phyloP scores from a whole-genome alignment of 2,113 vertebrate genomes.

The Aix galericulata region DNA sequence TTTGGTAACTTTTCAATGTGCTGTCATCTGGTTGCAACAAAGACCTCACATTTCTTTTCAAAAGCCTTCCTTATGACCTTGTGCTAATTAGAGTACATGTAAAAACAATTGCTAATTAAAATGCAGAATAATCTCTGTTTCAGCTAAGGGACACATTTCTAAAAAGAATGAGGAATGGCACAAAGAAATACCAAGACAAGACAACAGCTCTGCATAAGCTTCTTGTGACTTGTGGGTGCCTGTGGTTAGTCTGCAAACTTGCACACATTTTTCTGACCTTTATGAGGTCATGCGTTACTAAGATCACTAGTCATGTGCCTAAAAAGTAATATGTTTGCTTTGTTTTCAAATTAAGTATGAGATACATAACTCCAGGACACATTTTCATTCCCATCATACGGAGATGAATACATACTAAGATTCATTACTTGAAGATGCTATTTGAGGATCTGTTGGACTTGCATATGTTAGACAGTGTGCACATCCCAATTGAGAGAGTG shows the following conservation, averaged over 20 bases:
- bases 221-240: not conserved
- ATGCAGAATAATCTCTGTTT: not conserved
- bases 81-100: slow-evolving; percentile 11
- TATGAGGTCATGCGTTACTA: not conserved
- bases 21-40: slow-evolving; percentile 53
- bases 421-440: not conserved
- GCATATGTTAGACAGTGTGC: not conserved
- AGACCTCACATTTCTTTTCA: slow-evolving; percentile 11
- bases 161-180: slow-evolving; percentile 19
- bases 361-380: not conserved
- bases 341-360: not conserved
- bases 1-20: slow-evolving; percentile 47
- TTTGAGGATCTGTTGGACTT: not conserved
- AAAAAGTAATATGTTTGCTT: not conserved
- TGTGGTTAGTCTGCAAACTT: not conserved
- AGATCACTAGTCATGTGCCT: not conserved
- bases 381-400: not conserved
- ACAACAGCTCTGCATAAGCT: not conserved
- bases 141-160: not conserved
- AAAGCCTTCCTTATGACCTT: slow-evolving; percentile 56
- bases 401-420: not conserved
- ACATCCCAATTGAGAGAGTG: not conserved
- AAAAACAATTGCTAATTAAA: slow-evolving; percentile 42
- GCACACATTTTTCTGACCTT: not conserved
- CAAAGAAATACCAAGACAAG: not conserved